Evolutionary conservation across 2,888 invertebrate genomes (phyloP), one percentile per base, ranked within the genome.

Genomic region (Drosophila sordidapex): DNA sequence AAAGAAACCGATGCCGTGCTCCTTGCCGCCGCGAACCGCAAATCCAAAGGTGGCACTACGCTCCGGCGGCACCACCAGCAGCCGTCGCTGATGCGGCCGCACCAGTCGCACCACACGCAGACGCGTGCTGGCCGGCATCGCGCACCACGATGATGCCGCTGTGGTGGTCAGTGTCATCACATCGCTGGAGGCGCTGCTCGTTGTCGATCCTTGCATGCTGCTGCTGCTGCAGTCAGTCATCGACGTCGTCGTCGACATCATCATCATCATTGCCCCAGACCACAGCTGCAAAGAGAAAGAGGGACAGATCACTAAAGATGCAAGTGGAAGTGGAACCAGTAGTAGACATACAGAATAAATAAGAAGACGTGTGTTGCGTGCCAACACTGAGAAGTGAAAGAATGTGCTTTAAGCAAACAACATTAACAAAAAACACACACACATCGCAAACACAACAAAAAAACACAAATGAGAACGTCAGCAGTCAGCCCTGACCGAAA

Each of bases 1-100:
- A 93, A 97, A 98, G 93, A 98, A 97, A 36, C 99, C 99, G 0
- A 98, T 97, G 31, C 97, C 96, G 92, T 98, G 97, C 91, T 99
- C 99, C 77, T 96, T 95, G 21, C 99, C 98, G 35, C 98, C 97
- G 4, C 97, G 94, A 66, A 98, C 93, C 3, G 97, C 96, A 93
- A 98, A 97, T 1, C 97, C 97, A 88, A 96, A 96, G 27, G 96
- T 95, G 8, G 96, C 95, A 65, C 94, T 94, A 25, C 85, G 87
- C 74, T 95, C 94, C 1, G 95, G 94, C 40, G 95, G 94, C 49
- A 94, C 92, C 40, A 94, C 91, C 40, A 94, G 91, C 57, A 94
- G 90, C 2, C 93, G 93, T 6, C 94, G 93, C 46, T 94, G 93
- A 70, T 93, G 93, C 59, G 94, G 94, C 58, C 95, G 93, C 21